phyloP scores from a whole-genome alignment of 2,797 vertebrate genomes.

The Cyclopterus lumpus region DNA sequence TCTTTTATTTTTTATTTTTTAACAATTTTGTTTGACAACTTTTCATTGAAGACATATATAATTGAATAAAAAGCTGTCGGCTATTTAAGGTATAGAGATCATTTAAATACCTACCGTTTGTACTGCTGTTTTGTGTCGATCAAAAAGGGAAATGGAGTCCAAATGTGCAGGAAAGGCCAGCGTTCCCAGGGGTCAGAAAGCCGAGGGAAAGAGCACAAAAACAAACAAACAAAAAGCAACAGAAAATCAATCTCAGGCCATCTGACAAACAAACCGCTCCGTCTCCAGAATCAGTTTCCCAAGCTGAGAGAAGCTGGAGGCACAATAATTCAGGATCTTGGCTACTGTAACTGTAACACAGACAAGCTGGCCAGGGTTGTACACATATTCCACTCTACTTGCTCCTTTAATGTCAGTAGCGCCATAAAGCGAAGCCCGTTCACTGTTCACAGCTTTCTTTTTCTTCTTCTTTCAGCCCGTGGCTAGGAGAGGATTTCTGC shows the following conservation, averaged over 20 bases:
- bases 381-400: constrained; percentile 52
- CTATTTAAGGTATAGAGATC: background rate
- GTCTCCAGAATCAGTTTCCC: constrained; percentile 39
- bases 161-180: constrained; percentile 27
- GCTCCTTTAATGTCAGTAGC: constrained; percentile 61
- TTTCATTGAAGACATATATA: background rate
- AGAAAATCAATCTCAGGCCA: constrained; percentile 52
- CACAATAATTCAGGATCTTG: constrained; percentile 44
- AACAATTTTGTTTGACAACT: background rate
- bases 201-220: constrained; percentile 29
- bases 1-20: background rate
- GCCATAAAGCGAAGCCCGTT: constrained; percentile 42
- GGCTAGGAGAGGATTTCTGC: constrained; percentile 45
- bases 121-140: constrained; percentile 71
- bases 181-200: constrained; percentile 42
- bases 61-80: background rate
- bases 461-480: constrained; percentile 36
- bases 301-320: constrained; percentile 28
- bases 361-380: constrained; percentile 39
- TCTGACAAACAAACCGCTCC: constrained; percentile 52
- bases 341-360: constrained; percentile 44
- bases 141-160: constrained; percentile 22
- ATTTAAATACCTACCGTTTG: constrained; percentile 75
- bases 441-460: constrained; percentile 29
- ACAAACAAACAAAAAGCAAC: constrained; percentile 32